Evolutionary conservation across 2,797 vertebrate genomes (phyloP), one percentile per base, ranked within the genome.

Genomic region (Botia almorhae): DNA sequence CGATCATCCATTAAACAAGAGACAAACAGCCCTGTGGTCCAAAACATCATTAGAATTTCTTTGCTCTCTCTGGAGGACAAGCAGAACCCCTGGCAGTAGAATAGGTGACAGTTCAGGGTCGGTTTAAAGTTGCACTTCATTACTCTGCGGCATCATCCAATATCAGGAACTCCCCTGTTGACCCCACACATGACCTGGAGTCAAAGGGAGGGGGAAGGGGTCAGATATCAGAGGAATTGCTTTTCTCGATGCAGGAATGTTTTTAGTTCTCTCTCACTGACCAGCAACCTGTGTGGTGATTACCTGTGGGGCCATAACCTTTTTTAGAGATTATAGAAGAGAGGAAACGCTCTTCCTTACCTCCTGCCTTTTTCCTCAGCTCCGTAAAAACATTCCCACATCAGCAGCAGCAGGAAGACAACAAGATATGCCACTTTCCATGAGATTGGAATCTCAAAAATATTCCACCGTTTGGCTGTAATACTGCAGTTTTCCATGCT

Each of bases 251-350:
- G 14, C 7, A 61, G 43, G 43, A 48, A 63, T 53, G 65, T 60
- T 69, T 73, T 51, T n/a, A 17, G 63, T 36, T 68, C 48, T 72
- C 16, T 39, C 50, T 65, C 26, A 29, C n/a, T 75, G 33, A 76
- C 63, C 76, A 65, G 61, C 65, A 26, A 55, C 65, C 56, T 78
- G 64, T 64, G 48, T 74, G 26, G 65, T n/a, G 71, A 68, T 82
- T 78, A 76, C 82, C 75, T 74, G 70, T 23, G 69, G 78, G 73
- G 81, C 69, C 7, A n/a, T 85, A 78, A 87, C 85, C 85, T 87
- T 88, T 86, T 84, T 71, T 33, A 60, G 55, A 67, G 58, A 33
- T 73, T 75, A 85, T 76, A 71, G 71, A 50, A 77, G 46, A 86
- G 46, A 71, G 48, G 84, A 83, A 85, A 80, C 70, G 78, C 75